Base-by-base conservation (phyloP, 2,797 vertebrate genomes). In the Acipenser ruthenus region DNA sequence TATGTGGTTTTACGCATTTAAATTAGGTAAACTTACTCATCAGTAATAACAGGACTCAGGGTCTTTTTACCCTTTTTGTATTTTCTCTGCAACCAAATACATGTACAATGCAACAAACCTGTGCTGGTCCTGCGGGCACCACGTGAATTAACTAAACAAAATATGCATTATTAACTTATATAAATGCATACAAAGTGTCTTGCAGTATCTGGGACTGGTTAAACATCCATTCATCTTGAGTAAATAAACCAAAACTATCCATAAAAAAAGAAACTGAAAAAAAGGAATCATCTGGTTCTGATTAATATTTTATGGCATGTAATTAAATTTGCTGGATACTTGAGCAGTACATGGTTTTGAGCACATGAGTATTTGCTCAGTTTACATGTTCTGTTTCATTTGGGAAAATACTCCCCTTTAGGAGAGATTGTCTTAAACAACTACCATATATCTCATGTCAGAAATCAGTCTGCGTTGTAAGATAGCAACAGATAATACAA, bases 221-320 rank as follows among this genome's bases (percentile, higher is more conserved):
- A 82, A 80, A 80, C 83, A 78, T 78, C 77, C 76, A 83, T 83
- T 87, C 77, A 83, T 85, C 83, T 79, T 79, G 78, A 80, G 83
- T 86, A 89, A 89, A 87, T 86, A 86, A 86, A 84, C 80, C 84
- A 83, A 86, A 88, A 88, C 87, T 84, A 88, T 83, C 84, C 80
- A 86, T 88, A 83, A 86, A 86, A 84, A 78, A 15, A 62, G 75
- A 72, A 78, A 83, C 83, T 77, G 77, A 75, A 80, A 81, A 78
- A 76, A 78, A 84, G 83, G 72, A 73, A 63, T 82, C 85, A 87
- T 88, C 81, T 88, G 87, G 79, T 77, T 81, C 78, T 75, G 83
- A 89, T 88, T 86, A 87, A 85, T 84, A 81, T 88, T 89, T 89
- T 87, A 88, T 84, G 75, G 82, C 83, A 69, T 75, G 75, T 81